These are phyloP conservation scores for Paragorgia papillata DNA, from an alignment of 92 coral and sea anemone species.

Conservation along the genomic window DNA sequence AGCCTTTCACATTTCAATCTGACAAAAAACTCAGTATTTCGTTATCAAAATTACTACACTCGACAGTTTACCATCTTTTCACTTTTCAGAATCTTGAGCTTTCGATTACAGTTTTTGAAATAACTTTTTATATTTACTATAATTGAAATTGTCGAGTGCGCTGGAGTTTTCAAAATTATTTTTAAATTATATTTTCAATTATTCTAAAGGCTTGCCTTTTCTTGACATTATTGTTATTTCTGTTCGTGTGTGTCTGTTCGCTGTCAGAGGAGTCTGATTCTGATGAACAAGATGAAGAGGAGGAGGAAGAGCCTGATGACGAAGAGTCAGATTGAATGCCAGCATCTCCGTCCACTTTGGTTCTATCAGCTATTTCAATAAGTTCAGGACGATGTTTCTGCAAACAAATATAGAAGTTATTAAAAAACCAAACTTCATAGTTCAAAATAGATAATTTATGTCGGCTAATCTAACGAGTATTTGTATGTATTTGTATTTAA, in stretches of 20 bases:
- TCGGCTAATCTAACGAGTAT: no score
- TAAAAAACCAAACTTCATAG: background rate
- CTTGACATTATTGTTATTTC: slow-evolving; percentile 24
- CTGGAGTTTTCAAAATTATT: no score
- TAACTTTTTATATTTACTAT: no score
- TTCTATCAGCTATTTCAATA: slow-evolving; percentile 73
- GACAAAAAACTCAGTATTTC: no score
- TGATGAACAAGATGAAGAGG: slow-evolving; percentile 81
- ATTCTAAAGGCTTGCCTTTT: slow-evolving; percentile 19
- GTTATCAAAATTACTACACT: no score
- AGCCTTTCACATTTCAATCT: no score
- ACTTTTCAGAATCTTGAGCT: no score
- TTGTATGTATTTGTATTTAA: no score
- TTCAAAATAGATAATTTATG: background rate
- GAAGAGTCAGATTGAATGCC: slow-evolving; percentile 96
- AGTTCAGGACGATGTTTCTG: slow-evolving; percentile 96
- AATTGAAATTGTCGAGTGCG: no score
- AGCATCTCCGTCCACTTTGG: slow-evolving; percentile 76
- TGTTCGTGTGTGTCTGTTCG: slow-evolving; percentile 41
- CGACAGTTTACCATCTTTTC: no score
- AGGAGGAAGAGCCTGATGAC: slow-evolving; percentile 86
- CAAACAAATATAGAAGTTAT: background rate
- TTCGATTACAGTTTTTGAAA: no score
- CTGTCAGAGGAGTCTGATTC: slow-evolving; percentile 71
- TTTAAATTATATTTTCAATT: no score